These are phyloP conservation scores for Melanotaenia pygmaea DNA, from an alignment of 2,797 vertebrate species.

Conservation along the genomic window DNA sequence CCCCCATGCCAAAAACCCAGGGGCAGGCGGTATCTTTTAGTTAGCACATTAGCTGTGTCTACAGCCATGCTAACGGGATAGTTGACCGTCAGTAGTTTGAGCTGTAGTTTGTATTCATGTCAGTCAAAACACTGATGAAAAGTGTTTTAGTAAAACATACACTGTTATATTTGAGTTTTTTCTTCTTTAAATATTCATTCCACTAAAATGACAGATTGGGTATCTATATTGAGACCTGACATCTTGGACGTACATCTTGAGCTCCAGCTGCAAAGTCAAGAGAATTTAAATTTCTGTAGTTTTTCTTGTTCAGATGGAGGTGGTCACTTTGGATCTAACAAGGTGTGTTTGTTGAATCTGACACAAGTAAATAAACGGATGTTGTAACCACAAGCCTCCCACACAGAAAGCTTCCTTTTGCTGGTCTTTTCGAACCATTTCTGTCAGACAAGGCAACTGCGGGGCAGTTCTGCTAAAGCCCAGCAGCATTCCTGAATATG, in stretches of 20 bases:
- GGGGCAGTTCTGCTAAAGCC: conserved; percentile 33
- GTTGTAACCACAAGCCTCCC: conserved; percentile 6
- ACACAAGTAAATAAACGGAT: neutral
- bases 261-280: neutral
- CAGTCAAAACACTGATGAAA: neutral
- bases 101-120: neutral
- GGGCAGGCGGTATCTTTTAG: too few species aligned
- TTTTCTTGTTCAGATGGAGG: neutral
- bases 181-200: too few species aligned
- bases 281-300: neutral
- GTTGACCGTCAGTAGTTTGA: neutral
- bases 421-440: conserved; percentile 1
- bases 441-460: conserved; percentile 24
- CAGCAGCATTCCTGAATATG: conserved; percentile 32
- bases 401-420: neutral
- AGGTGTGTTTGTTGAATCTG: conserved; percentile 3
- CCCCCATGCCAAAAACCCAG: too few species aligned
- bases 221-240: too few species aligned
- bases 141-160: too few species aligned
- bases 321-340: neutral
- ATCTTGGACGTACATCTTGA: too few species aligned
- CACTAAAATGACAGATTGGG: too few species aligned
- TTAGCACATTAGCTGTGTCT: neutral
- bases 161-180: too few species aligned
- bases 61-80: neutral